Evolutionary conservation across 2,888 invertebrate genomes (phyloP).

Genomic region (Cosmorhoe ocellata): DNA sequence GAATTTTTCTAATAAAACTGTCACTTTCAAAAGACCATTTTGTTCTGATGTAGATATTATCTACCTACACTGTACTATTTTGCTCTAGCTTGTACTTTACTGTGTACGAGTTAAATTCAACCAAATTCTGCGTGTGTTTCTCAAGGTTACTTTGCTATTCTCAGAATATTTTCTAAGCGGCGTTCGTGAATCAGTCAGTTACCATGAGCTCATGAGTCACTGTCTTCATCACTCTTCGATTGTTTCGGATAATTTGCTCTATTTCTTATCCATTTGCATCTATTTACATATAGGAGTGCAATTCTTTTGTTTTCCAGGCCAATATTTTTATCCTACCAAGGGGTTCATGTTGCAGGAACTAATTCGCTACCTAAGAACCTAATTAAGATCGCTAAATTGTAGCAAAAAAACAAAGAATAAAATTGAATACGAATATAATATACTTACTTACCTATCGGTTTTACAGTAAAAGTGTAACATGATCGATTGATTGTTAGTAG

Average conservation of each 20-base stretch:
- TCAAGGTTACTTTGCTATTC: slow-evolving; percentile 74
- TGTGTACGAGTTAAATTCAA: too few relatives aligned
- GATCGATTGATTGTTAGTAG: too few relatives aligned
- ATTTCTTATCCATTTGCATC: slow-evolving; percentile 52
- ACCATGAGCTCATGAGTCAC: slow-evolving; percentile 58
- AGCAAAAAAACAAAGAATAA: too few relatives aligned
- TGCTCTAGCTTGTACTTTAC: slow-evolving; percentile 26
- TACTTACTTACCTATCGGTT: too few relatives aligned
- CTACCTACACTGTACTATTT: too few relatives aligned
- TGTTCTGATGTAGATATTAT: too few relatives aligned
- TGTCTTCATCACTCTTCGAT: slow-evolving; percentile 50
- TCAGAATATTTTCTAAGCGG: slow-evolving; percentile 70
- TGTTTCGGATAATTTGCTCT: slow-evolving; percentile 65
- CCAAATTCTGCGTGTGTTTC: slow-evolving; percentile 45
- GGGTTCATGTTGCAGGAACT: slow-evolving; percentile 1
- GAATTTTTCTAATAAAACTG: too few relatives aligned
- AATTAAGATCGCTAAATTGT: too few relatives aligned
- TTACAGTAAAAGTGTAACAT: too few relatives aligned
- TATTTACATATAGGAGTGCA: slow-evolving; percentile 37
- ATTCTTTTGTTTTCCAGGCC: slow-evolving; percentile 31
- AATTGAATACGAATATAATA: too few relatives aligned
- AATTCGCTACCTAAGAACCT: too few relatives aligned
- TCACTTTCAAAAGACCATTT: too few relatives aligned
- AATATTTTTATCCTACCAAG: slow-evolving; percentile 3
- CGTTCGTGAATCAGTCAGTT: slow-evolving; percentile 65